Conservation (phyloP, 37 sponge, comb jelly and placozoan species). For the Chondrilla cf. caribensis region DNA sequence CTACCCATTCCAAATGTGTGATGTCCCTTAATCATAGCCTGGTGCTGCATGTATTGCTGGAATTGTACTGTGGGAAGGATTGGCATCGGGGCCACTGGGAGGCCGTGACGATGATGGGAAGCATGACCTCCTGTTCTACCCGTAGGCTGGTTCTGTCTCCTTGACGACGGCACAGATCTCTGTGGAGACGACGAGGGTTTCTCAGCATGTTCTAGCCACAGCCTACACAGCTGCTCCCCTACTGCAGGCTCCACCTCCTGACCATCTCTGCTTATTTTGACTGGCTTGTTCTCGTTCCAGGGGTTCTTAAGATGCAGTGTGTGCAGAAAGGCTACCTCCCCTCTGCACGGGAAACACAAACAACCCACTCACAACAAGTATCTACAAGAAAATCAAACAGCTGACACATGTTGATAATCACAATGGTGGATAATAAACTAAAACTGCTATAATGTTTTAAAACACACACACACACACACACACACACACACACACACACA, state of each 20-base stretch:
- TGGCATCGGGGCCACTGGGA: background rate
- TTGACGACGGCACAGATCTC: background rate
- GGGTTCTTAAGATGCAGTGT: conserved; percentile 90
- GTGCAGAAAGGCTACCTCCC: conserved; percentile 69
- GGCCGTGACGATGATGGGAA: conserved; percentile 15
- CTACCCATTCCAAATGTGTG: background rate
- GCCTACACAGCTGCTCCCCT: conserved; percentile 82
- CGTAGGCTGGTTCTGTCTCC: conserved; percentile 1
- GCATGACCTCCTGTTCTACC: conserved; percentile 23
- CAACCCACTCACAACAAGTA: background rate
- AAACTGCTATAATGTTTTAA: too few species aligned
- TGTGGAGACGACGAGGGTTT: background rate
- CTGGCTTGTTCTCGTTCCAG: conserved; percentile 97
- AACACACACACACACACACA: conserved; percentile 11
- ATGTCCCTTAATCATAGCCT: conserved; percentile 16
- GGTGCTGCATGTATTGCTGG: conserved; percentile 19
- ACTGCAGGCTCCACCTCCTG: conserved; percentile 88
- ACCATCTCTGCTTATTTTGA: conserved; percentile 95
- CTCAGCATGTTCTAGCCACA: conserved; percentile 56
- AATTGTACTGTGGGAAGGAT: background rate
- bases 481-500: conserved; percentile 4
- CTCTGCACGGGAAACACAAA: conserved; percentile 56
- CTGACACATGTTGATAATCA: too few species aligned
- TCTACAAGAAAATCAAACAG: background rate
- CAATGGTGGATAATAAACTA: background rate